These are phyloP conservation scores for Aleiodes leptofemur DNA, from an alignment of 2,888 invertebrate species.

Conservation along the genomic window DNA sequence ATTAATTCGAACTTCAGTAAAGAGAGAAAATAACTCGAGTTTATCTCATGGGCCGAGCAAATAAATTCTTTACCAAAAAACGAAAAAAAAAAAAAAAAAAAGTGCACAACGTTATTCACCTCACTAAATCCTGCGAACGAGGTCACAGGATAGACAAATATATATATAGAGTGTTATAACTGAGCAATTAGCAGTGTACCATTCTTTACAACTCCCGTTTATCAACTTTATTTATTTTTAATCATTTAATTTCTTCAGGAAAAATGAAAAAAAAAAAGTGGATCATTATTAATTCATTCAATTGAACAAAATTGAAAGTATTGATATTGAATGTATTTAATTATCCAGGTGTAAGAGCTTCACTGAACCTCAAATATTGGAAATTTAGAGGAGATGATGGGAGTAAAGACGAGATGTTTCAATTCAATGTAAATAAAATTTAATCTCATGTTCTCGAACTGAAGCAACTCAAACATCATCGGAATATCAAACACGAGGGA, in stretches of 20 bases:
- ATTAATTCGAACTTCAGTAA: not conserved
- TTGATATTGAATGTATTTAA: no score
- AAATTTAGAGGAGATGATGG: conserved; percentile 44
- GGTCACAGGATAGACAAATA: conserved; percentile 44
- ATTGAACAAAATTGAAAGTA: no score
- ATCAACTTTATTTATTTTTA: conserved; percentile 44
- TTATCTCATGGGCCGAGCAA: conserved; percentile 8
- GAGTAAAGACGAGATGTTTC: conserved; percentile 1
- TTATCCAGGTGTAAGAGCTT: not conserved
- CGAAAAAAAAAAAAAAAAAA: not conserved
- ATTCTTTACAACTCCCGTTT: conserved; percentile 48
- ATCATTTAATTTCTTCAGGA: not conserved
- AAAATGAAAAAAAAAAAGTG: no score
- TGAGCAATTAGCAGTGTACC: conserved; percentile 51
- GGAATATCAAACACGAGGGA: no score
- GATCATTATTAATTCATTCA: no score
- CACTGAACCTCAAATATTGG: conserved; percentile 29
- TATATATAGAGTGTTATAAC: conserved; percentile 17
- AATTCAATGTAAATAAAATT: conserved; percentile 3
- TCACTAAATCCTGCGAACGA: conserved; percentile 51
- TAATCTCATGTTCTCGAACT: no score
- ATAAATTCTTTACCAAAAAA: conserved; percentile 4
- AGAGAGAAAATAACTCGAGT: conserved; percentile 5
- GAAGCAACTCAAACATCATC: no score
- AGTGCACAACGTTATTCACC: conserved; percentile 23